These are phyloP conservation scores for Dorcus parallelipipedus DNA, from an alignment of 2,888 invertebrate species.

Conservation along the genomic window DNA sequence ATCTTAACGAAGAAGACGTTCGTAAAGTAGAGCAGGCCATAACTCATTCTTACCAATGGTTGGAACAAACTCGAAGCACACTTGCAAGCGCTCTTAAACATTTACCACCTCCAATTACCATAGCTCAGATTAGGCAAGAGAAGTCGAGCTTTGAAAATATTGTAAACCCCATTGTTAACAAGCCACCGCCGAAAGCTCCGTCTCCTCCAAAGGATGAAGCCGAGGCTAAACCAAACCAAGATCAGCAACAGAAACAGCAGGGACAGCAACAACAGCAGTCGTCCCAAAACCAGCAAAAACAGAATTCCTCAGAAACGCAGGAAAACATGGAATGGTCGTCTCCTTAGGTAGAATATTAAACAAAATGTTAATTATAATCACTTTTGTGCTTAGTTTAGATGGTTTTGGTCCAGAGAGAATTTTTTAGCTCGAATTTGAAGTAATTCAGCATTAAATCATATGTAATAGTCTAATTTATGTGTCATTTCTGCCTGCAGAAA, in stretches of 20 bases:
- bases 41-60: slow-evolving; percentile 74
- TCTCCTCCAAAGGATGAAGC: slow-evolving; percentile 56
- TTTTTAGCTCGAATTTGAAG: slow-evolving; percentile 10
- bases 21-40: slow-evolving; percentile 69
- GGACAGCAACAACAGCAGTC: slow-evolving; percentile 21
- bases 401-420: slow-evolving; percentile 14
- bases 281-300: slow-evolving; percentile 19
- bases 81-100: slow-evolving; percentile 65
- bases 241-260: slow-evolving; percentile 30
- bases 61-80: slow-evolving; percentile 70
- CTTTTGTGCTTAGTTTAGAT: slow-evolving; percentile 16
- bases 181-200: slow-evolving; percentile 83
- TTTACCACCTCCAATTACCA: slow-evolving; percentile 71
- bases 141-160: slow-evolving; percentile 63
- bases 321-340: slow-evolving; percentile 29
- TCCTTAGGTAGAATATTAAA: slow-evolving; percentile 10
- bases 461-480: neutral
- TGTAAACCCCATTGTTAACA: slow-evolving; percentile 77
- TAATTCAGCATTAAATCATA: slow-evolving; percentile 7
- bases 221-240: slow-evolving; percentile 23
- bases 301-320: slow-evolving; percentile 21
- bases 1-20: slow-evolving; percentile 78
- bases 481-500: neutral
- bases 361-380: slow-evolving; percentile 11
- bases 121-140: slow-evolving; percentile 76